Conservation (phyloP, 2,113 vertebrate species). For the Epinephelus moara region DNA sequence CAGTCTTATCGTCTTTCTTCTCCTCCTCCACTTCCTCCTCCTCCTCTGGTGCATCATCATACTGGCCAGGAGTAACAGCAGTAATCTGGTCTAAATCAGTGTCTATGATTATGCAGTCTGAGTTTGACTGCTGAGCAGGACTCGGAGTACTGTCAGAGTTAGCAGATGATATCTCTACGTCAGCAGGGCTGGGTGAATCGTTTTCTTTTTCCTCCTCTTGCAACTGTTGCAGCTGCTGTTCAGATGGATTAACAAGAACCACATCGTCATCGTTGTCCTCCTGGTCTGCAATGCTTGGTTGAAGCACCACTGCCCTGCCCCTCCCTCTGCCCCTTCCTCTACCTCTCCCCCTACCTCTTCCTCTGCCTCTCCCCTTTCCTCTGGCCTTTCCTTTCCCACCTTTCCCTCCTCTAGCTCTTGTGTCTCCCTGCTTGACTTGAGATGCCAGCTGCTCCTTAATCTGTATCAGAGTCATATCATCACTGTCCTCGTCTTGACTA, state of each 20-base stretch:
- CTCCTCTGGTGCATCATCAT: slow-evolving; percentile 63
- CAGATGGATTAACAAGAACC: slow-evolving; percentile 46
- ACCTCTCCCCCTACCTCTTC: slow-evolving; percentile 58
- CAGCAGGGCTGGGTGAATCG: background rate
- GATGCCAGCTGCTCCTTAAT: slow-evolving; percentile 81
- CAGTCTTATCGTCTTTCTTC: slow-evolving; percentile 26
- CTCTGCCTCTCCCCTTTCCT: slow-evolving; percentile 63
- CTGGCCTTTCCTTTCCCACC: slow-evolving; percentile 69
- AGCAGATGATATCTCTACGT: slow-evolving; percentile 58
- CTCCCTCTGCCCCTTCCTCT: slow-evolving; percentile 68
- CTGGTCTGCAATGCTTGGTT: slow-evolving; percentile 51
- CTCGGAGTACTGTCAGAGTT: slow-evolving; percentile 68
- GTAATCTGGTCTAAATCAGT: slow-evolving; percentile 61
- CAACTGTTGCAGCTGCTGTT: slow-evolving; percentile 58
- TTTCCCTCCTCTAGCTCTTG: slow-evolving; percentile 39
- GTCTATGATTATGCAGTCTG: slow-evolving; percentile 74
- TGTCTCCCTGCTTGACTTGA: slow-evolving; percentile 58
- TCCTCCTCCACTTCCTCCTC: slow-evolving; percentile 29
- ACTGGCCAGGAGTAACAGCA: slow-evolving; percentile 59
- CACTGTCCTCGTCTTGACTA: slow-evolving; percentile 83
- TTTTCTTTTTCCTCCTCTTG: slow-evolving; percentile 72
- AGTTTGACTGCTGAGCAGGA: slow-evolving; percentile 69
- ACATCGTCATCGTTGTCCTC: slow-evolving; percentile 71
- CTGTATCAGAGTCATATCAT: slow-evolving; percentile 86
- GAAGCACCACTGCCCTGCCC: slow-evolving; percentile 69